Percentiles rank a stretch among this genome's conserved stretches.
Conservation (phyloP, 2,888 invertebrate species). For the Chymomyza amoena region DNA sequence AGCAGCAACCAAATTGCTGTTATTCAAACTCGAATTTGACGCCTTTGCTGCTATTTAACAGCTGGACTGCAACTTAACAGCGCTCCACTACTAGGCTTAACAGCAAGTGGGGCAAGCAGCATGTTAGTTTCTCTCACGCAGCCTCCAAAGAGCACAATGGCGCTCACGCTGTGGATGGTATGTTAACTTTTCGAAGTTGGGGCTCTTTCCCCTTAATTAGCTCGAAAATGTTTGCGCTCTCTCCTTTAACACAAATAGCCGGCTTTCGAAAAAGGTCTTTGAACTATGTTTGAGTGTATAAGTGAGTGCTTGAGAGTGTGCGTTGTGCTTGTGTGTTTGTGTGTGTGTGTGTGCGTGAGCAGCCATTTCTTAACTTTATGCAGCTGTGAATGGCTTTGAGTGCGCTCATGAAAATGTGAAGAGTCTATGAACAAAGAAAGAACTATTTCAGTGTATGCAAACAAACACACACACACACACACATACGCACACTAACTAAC, state of each 20-base stretch:
- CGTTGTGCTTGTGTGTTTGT: slow-evolving; percentile 16
- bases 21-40: too few species aligned
- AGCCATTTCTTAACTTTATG: slow-evolving; percentile 14
- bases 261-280: slow-evolving; percentile 34
- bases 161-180: not conserved
- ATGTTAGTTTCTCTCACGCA: too few species aligned
- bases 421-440: not conserved
- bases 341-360: slow-evolving; percentile 10
- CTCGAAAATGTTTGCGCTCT: not conserved
- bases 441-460: slow-evolving; percentile 6
- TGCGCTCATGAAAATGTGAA: not conserved
- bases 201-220: not conserved
- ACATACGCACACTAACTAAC: slow-evolving; percentile 3
- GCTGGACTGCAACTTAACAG: too few species aligned
- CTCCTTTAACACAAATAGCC: not conserved
- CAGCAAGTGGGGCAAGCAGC: too few species aligned
- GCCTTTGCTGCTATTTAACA: too few species aligned
- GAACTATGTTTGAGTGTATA: slow-evolving; percentile 27
- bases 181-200: not conserved
- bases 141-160: not conserved
- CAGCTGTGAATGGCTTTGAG: not conserved
- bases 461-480: slow-evolving; percentile 42
- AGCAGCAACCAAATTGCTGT: too few species aligned
- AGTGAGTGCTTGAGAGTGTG: slow-evolving; percentile 29
- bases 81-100: too few species aligned